A percentile compares a stretch with the other conserved stretches of the same genome.
Conservation (phyloP, 1,140 invertebrate species). For the Stegodyphus mimosarum region DNA sequence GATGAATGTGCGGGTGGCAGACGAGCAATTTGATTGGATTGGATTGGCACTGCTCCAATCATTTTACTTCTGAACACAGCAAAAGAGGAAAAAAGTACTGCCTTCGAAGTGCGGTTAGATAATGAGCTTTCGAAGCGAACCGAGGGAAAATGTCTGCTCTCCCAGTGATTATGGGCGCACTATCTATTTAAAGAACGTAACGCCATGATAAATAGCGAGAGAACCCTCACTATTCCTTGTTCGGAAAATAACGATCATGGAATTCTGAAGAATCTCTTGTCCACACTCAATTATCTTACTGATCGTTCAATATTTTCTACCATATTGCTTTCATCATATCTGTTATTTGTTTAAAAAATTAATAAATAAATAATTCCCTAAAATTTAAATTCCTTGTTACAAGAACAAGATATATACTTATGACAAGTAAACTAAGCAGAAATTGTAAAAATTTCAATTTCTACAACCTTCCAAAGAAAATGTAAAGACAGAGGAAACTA, state of each 20-base stretch:
- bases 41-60: conserved; percentile 46
- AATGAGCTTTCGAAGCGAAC: conserved; percentile 55
- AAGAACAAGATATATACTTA: too few relatives aligned
- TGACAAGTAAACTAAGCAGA: too few relatives aligned
- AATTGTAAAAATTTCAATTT: too few relatives aligned
- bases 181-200: conserved; percentile 57
- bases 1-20: conserved; percentile 17
- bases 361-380: too few relatives aligned
- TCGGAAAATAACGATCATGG: not conserved
- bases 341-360: too few relatives aligned
- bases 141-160: conserved; percentile 18
- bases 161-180: conserved; percentile 48
- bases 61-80: conserved; percentile 9
- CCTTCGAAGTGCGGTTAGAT: conserved; percentile 44
- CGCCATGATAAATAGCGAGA: conserved; percentile 30
- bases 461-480: too few relatives aligned
- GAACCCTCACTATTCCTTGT: conserved; percentile 18
- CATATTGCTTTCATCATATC: too few relatives aligned
- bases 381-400: too few relatives aligned
- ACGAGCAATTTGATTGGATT: conserved; percentile 49
- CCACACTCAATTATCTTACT: not conserved
- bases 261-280: not conserved
- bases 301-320: not conserved
- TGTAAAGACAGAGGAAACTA: too few relatives aligned
- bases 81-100: not conserved